Base-by-base conservation (phyloP, 2,113 vertebrate genomes). In the Regulus satrapa region DNA sequence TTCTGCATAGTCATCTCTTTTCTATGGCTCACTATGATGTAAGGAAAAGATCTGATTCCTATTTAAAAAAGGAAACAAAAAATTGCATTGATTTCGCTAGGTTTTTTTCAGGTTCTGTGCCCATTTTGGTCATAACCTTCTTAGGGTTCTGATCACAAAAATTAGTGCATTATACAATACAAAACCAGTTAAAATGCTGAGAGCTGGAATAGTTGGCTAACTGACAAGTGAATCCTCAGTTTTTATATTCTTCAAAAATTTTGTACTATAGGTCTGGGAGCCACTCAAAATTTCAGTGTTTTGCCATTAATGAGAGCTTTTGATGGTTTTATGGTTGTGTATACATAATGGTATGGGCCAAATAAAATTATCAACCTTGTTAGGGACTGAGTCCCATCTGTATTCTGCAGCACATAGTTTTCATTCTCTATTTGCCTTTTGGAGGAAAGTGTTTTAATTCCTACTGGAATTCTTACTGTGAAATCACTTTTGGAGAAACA, bases 381-480 rank as follows among this genome's bases (percentile, higher is more conserved):
- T 73, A 48, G 40, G 2, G 5, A 79, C 36, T 81, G 43, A 88
- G 21, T 88, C 72, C 31, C 54, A 75, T 59, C 49, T 71, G 41
- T 55, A 87, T 64, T 86, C 73, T 95, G 72, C 32, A 90, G 51
- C 51, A 71, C 3, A 2, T 12, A 84, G 40, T 32, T 93, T 51
- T 91, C 80, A 45, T 75, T 76, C 48, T 88, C 51, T 80, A 8
- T 78, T 28, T 82, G 69, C 76, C 81, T 91, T 75, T 75, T 68
- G 29, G 56, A 74, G 28, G 67, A 14, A 80, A 85, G 40, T 55
- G 78, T 96, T 94, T 94, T 83, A 71, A 79, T 61, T 94, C 92
- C 97, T 94, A n/a, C 48, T 51, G 87, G 91, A 92, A 93, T 93
- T 94, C 69, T 68, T 94, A 72, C 68, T 88, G 59, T 91, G 92